Conservation (phyloP, 2,113 vertebrate species). For the Albula glossodonta region DNA sequence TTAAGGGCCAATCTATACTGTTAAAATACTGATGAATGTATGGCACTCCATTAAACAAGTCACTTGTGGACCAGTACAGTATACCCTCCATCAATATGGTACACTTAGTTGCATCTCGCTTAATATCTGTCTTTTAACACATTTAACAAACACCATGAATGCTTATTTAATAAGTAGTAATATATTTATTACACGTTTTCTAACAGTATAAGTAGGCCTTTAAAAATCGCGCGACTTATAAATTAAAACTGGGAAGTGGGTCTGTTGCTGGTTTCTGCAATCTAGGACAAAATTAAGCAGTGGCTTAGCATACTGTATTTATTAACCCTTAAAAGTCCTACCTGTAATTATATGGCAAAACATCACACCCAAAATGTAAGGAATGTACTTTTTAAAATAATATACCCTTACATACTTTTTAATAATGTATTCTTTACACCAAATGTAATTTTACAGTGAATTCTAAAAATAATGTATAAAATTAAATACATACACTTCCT, state of each 20-base stretch:
- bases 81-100: no score
- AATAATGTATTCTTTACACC: neutral
- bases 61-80: no score
- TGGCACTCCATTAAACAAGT: neutral
- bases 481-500: neutral
- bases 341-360: neutral
- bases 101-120: neutral
- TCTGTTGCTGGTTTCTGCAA: neutral
- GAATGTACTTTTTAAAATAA: neutral
- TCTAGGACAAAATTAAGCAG: slow-evolving; percentile 6
- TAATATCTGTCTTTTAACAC: neutral
- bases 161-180: neutral
- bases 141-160: neutral
- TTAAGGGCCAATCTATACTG: neutral
- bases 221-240: neutral
- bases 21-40: neutral
- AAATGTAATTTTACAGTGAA: neutral
- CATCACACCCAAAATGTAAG: neutral
- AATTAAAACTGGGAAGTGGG: neutral
- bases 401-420: neutral
- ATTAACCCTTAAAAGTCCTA: neutral
- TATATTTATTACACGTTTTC: neutral
- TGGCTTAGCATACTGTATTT: neutral
- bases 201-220: neutral
- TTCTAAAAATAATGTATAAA: slow-evolving; percentile 1